Evolutionary conservation across 1,140 invertebrate genomes (phyloP).

Genomic region (Ceratosolen fusciceps): DNA sequence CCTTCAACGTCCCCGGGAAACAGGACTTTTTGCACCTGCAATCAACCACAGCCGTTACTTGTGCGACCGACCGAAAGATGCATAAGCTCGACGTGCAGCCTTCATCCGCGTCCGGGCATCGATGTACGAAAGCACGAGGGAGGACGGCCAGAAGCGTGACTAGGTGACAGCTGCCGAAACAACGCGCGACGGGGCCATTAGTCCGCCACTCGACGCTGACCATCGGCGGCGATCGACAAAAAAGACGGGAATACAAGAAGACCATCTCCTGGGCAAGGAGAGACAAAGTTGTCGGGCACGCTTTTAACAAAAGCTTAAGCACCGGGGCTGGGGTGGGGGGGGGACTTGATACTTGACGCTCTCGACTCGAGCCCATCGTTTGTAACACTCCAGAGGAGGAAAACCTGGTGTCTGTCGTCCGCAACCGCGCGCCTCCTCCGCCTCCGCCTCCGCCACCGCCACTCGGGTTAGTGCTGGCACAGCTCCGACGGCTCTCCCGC

Average conservation of each 20-base stretch:
- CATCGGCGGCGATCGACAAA: too few relatives aligned
- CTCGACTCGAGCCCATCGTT: not conserved
- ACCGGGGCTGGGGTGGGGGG: too few relatives aligned
- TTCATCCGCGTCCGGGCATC: too few relatives aligned
- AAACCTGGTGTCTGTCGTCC: constrained; percentile 13
- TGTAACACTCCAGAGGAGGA: constrained; percentile 3
- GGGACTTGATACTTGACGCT: too few relatives aligned
- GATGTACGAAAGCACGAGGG: too few relatives aligned
- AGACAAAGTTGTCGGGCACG: not conserved
- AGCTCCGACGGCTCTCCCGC: constrained; percentile 1
- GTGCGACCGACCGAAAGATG: not conserved
- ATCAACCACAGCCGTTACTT: not conserved
- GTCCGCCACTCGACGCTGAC: too few relatives aligned
- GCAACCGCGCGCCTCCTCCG: not conserved
- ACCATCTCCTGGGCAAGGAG: not conserved
- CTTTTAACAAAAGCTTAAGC: too few relatives aligned
- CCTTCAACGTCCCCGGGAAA: not conserved
- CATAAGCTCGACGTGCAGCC: too few relatives aligned
- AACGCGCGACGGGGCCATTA: too few relatives aligned
- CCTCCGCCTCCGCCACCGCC: too few relatives aligned
- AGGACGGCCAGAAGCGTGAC: too few relatives aligned
- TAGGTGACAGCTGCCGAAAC: too few relatives aligned
- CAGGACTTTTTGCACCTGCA: not conserved
- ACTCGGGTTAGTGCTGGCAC: constrained; percentile 30
- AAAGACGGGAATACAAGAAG: not conserved